phyloP scores from a whole-genome alignment of 2,888 invertebrate genomes.

The Drosophila quinaria region DNA sequence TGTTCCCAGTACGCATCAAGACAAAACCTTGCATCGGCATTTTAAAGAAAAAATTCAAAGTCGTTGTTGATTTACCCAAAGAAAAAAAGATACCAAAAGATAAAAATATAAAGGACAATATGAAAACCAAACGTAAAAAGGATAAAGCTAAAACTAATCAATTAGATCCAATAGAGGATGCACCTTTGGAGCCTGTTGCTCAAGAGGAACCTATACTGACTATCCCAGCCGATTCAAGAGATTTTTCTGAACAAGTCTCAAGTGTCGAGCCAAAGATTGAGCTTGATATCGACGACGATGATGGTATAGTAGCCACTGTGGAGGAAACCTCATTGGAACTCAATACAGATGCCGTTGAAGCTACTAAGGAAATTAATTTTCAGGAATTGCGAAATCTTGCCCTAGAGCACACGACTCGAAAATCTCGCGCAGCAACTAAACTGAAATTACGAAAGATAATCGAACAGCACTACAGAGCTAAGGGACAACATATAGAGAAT shows the following conservation, averaged over 20 bases:
- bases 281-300: slow-evolving; percentile 69
- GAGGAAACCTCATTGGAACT: slow-evolving; percentile 68
- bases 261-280: neutral
- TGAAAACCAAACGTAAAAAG: slow-evolving; percentile 35
- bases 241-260: neutral
- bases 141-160: slow-evolving; percentile 17
- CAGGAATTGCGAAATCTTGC: slow-evolving; percentile 83
- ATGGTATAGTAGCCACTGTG: slow-evolving; percentile 71
- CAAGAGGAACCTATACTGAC: slow-evolving; percentile 10
- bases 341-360: slow-evolving; percentile 28
- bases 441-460: slow-evolving; percentile 82
- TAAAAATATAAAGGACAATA: slow-evolving; percentile 22
- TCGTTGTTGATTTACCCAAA: neutral
- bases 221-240: neutral
- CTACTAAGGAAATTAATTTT: slow-evolving; percentile 83
- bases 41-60: slow-evolving; percentile 88
- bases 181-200: neutral
- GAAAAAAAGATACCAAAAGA: slow-evolving; percentile 19
- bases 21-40: slow-evolving; percentile 94
- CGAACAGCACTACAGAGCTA: slow-evolving; percentile 83
- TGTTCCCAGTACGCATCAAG: slow-evolving; percentile 92
- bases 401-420: slow-evolving; percentile 75
- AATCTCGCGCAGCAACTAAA: slow-evolving; percentile 81
- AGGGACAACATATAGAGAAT: slow-evolving; percentile 82
- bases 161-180: neutral